Evolutionary conservation across 1,140 invertebrate genomes (phyloP).

Genomic region (Bombus confusus): DNA sequence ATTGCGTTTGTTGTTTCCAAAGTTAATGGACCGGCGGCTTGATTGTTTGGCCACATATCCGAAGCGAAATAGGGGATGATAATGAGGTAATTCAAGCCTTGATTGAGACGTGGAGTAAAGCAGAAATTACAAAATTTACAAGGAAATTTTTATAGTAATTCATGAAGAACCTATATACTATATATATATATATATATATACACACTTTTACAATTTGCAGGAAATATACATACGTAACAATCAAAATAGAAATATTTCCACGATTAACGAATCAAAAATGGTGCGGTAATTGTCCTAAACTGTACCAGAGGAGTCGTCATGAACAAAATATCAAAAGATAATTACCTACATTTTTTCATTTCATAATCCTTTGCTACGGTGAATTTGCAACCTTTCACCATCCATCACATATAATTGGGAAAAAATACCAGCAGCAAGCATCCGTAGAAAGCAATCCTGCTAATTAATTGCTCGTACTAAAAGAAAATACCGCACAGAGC

Average conservation of each 20-base stretch:
- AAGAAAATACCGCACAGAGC: too few species aligned
- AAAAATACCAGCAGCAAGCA: not conserved
- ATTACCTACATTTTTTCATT: not conserved
- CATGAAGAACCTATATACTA: too few species aligned
- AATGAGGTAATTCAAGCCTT: not conserved
- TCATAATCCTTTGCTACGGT: not conserved
- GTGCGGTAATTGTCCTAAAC: too few species aligned
- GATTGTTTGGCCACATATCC: not conserved
- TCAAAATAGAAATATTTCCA: too few species aligned
- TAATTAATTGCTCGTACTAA: not conserved
- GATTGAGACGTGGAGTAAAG: too few species aligned
- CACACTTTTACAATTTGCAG: too few species aligned
- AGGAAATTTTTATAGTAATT: too few species aligned
- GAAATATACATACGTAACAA: too few species aligned
- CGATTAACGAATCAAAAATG: too few species aligned
- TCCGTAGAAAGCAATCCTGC: not conserved
- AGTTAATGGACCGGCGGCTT: not conserved
- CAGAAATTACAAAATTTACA: too few species aligned
- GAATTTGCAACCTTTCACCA: not conserved
- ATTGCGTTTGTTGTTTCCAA: not conserved
- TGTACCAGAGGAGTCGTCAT: too few species aligned
- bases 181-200: too few species aligned
- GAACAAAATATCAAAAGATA: not conserved
- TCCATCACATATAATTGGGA: not conserved
- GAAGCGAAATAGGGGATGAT: not conserved